Percentiles rank a stretch among this genome's conserved stretches.
phyloP scores from a whole-genome alignment of 1,140 invertebrate species.

The Cephus cinctus region DNA sequence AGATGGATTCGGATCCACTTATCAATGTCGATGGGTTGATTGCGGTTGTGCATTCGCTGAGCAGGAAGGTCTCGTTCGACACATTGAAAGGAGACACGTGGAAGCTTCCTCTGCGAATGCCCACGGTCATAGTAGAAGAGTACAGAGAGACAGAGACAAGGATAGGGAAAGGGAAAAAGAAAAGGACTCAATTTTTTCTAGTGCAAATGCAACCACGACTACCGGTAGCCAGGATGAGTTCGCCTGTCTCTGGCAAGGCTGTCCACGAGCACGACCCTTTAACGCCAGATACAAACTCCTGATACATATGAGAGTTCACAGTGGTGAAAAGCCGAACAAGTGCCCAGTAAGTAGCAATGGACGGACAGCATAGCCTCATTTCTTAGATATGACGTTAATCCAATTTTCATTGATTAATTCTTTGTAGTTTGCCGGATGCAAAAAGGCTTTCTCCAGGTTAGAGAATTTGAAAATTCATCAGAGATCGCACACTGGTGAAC shows the following conservation, averaged over 20 bases:
- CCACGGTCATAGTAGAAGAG: slow-evolving; percentile 32
- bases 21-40: slow-evolving; percentile 80
- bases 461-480: slow-evolving; percentile 97
- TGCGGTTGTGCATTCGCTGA: slow-evolving; percentile 77
- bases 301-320: slow-evolving; percentile 95
- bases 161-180: slow-evolving; percentile 30
- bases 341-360: slow-evolving; percentile 86
- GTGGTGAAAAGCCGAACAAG: slow-evolving; percentile 94
- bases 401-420: slow-evolving; percentile 31
- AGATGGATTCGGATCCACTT: slow-evolving; percentile 25
- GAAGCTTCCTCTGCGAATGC: slow-evolving; percentile 58
- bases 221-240: slow-evolving; percentile 71
- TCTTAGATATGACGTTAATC: slow-evolving; percentile 12
- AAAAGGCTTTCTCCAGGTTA: slow-evolving; percentile 90
- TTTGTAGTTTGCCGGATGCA: slow-evolving; percentile 85
- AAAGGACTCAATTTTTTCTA: background rate
- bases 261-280: slow-evolving; percentile 83
- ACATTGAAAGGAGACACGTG: slow-evolving; percentile 90
- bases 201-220: background rate
- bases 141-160: slow-evolving; percentile 34
- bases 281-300: slow-evolving; percentile 95
- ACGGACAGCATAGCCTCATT: too few species aligned
- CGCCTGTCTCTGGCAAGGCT: slow-evolving; percentile 88
- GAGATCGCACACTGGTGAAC: slow-evolving; percentile 88
- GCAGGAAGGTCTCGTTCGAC: slow-evolving; percentile 79